These are phyloP conservation scores for Sabatieria punctata DNA, from an alignment of 2,888 invertebrate species.

Conservation along the genomic window DNA sequence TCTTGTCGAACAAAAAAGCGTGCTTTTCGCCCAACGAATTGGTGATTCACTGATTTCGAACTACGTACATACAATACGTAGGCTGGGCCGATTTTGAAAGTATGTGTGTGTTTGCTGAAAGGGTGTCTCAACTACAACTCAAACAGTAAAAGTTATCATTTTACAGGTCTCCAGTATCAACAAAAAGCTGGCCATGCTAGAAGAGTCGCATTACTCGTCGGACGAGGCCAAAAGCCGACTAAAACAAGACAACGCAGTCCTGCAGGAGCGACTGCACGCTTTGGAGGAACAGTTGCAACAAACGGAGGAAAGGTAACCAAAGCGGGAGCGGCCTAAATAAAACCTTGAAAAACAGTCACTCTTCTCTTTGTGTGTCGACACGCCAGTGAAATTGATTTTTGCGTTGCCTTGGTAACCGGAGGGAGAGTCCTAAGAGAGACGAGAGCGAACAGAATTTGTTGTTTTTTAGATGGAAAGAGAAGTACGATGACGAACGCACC, in stretches of 20 bases:
- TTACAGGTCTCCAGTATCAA: constrained; percentile 21
- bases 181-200: constrained; percentile 22
- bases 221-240: constrained; percentile 21
- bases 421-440: neutral
- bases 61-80: too few relatives aligned
- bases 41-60: too few relatives aligned
- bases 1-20: too few relatives aligned
- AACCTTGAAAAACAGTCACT: too few relatives aligned
- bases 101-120: neutral
- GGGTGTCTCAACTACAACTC: too few relatives aligned
- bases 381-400: neutral
- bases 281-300: constrained; percentile 23
- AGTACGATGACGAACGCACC: constrained; percentile 21
- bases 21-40: too few relatives aligned
- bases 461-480: constrained; percentile 17
- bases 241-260: constrained; percentile 25
- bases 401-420: neutral
- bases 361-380: neutral
- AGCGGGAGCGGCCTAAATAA: too few relatives aligned
- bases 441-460: neutral
- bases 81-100: too few relatives aligned
- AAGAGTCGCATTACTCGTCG: constrained; percentile 19
- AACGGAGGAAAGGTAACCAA: constrained; percentile 18
- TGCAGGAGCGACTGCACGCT: constrained; percentile 23
- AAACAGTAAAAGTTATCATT: too few relatives aligned